phyloP scores from a whole-genome alignment of 2,113 vertebrate genomes.

The Onychostruthus taczanowskii region DNA sequence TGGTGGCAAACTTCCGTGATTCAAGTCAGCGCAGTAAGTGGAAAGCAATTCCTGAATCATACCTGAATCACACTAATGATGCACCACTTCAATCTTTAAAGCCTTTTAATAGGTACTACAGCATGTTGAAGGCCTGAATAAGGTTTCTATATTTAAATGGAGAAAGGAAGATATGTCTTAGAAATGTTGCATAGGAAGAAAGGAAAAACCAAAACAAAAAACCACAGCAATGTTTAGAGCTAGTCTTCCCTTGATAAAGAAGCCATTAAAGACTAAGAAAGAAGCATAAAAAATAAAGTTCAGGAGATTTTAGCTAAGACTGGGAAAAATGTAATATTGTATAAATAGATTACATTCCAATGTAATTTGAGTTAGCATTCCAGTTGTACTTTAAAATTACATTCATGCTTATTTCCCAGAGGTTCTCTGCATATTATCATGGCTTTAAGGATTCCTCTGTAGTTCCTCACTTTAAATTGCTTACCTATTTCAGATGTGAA shows the following conservation, averaged over 20 bases:
- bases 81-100: background rate
- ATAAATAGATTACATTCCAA: constrained; percentile 8
- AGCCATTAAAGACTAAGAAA: background rate
- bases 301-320: background rate
- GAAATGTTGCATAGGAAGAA: background rate
- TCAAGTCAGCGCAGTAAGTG: background rate
- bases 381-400: background rate
- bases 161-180: background rate
- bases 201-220: background rate
- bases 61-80: background rate
- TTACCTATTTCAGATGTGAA: background rate
- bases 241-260: background rate
- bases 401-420: constrained; percentile 12
- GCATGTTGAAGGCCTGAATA: background rate
- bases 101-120: background rate
- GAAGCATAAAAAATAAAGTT: background rate
- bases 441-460: background rate
- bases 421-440: background rate
- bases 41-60: background rate
- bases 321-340: background rate
- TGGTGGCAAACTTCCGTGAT: background rate
- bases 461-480: background rate
- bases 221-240: background rate
- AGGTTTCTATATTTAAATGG: background rate
- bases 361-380: constrained; percentile 1